Base-by-base conservation (phyloP, 2,888 invertebrate genomes). In the Mantis religiosa region DNA sequence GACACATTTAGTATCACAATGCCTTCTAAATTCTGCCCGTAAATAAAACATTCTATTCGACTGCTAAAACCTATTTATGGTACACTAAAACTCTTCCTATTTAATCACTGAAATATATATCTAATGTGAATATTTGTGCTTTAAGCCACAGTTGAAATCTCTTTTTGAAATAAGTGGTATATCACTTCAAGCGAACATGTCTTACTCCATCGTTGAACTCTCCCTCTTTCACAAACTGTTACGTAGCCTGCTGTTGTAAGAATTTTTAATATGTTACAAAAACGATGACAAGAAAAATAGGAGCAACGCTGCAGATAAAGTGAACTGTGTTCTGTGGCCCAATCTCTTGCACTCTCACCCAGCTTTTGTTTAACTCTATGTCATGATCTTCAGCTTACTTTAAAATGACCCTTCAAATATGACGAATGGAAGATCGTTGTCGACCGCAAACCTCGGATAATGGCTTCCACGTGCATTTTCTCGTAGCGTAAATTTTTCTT, bases 351-450 rank as follows among this genome's bases (percentile, higher is more conserved):
- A 71, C 54, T 71, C 54, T 71, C 54, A 71, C 54, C 54, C 54
- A 25, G 25, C 54, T 71, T 20, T 71, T 71, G 54, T 71, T 71
- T 71, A 71, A 71, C 54, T 71, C 25, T 71, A 71, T 71, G 54
- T 71, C 54, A 71, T 71, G 54, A 71, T 71, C 54, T 71, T 71
- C 54, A 71, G 25, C 54, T 71, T 71, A 71, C 54, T 71, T 87
- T 82, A 34, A 87, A 87, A 82, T 82, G 82, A 12, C 87, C 87
- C 30, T 82, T 87, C 87, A 87, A 87, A 87, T 82, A 87, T 87
- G 87, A 87, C 82, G 87, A 87, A 87, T 87, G 87, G 87, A 82
- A 87, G 87, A 87, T 87, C 87, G 87, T 82, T 34, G 87, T 87
- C 87, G 87, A 87, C 82, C 87, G 87, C 82, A 87, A 87, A 87